A percentile compares a stretch with the other conserved stretches of the same genome.
These are phyloP conservation scores for Gymnocypris eckloni DNA, from an alignment of 2,797 vertebrate species.

Conservation along the genomic window DNA sequence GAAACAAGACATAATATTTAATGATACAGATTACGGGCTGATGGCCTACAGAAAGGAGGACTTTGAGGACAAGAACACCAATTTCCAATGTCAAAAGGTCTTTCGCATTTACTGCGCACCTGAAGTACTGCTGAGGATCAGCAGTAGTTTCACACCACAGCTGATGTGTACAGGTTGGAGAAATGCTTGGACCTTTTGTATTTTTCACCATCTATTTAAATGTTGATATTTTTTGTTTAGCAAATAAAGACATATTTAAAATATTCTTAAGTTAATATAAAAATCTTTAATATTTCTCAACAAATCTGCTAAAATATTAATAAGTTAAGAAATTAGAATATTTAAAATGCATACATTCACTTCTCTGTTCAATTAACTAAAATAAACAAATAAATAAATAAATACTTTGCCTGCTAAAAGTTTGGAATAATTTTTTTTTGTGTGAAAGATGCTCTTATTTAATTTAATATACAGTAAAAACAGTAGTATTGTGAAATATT, in stretches of 20 bases:
- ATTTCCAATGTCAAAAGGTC: slow-evolving; percentile 68
- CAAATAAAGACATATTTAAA: background rate
- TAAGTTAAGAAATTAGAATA: too few relatives aligned
- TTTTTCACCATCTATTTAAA: background rate
- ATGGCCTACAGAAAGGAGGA: slow-evolving; percentile 77
- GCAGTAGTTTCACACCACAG: slow-evolving; percentile 66
- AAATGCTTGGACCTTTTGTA: background rate
- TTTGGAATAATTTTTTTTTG: background rate
- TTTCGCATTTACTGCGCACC: slow-evolving; percentile 75
- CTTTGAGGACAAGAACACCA: slow-evolving; percentile 67
- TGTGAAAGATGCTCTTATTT: background rate
- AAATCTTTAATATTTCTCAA: background rate
- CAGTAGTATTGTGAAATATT: background rate
- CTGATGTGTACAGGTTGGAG: slow-evolving; percentile 76
- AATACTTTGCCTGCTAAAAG: background rate
- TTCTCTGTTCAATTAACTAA: background rate
- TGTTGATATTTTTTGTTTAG: background rate
- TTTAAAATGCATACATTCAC: background rate
- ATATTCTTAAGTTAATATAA: too few relatives aligned
- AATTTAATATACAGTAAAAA: background rate
- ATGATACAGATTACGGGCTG: slow-evolving; percentile 75
- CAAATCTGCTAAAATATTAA: background rate
- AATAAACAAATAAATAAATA: background rate
- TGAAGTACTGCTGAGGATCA: slow-evolving; percentile 74
- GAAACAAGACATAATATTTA: background rate